Evolutionary conservation across 2,888 invertebrate genomes (phyloP).

Genomic region (Tigriopus californicus): DNA sequence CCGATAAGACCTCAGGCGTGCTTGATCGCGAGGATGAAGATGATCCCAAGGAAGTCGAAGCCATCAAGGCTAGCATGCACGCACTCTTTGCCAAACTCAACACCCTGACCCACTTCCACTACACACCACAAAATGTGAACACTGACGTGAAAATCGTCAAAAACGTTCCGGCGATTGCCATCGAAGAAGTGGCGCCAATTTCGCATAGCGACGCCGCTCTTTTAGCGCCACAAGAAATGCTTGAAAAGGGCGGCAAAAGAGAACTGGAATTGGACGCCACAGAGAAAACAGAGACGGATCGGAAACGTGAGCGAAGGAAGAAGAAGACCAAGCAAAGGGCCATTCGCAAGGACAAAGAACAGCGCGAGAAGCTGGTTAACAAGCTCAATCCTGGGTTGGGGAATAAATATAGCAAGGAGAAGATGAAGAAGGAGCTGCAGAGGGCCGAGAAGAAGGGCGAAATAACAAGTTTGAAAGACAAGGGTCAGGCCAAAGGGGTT

Average conservation of each 20-base stretch:
- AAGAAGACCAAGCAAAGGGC: conserved; percentile 58
- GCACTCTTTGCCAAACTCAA: conserved; percentile 66
- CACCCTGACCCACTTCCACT: conserved; percentile 81
- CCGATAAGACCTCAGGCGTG: conserved; percentile 26
- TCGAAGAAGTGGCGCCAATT: conserved; percentile 90
- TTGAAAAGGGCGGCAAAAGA: conserved; percentile 33
- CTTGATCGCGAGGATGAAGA: conserved; percentile 33
- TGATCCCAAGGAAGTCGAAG: conserved; percentile 50
- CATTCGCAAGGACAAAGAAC: conserved; percentile 29
- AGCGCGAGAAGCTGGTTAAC: conserved; percentile 24
- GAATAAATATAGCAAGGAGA: conserved; percentile 37
- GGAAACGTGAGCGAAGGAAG: conserved; percentile 63
- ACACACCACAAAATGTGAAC: conserved; percentile 62
- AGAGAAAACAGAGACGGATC: conserved; percentile 68
- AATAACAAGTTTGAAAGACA: conserved; percentile 27
- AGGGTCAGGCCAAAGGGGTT: conserved; percentile 31
- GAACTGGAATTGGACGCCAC: conserved; percentile 45
- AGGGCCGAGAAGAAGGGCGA: conserved; percentile 44
- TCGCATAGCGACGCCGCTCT: conserved; percentile 63
- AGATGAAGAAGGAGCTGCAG: conserved; percentile 40
- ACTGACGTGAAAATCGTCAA: conserved; percentile 76
- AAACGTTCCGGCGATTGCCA: conserved; percentile 69
- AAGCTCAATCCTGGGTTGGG: conserved; percentile 33
- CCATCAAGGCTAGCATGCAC: conserved; percentile 53
- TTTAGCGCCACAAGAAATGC: conserved; percentile 78